Evolutionary conservation across 2,888 invertebrate species (phyloP), one percentile per base, ranked within the genome.

Genomic region (Marronus borbonicus): DNA sequence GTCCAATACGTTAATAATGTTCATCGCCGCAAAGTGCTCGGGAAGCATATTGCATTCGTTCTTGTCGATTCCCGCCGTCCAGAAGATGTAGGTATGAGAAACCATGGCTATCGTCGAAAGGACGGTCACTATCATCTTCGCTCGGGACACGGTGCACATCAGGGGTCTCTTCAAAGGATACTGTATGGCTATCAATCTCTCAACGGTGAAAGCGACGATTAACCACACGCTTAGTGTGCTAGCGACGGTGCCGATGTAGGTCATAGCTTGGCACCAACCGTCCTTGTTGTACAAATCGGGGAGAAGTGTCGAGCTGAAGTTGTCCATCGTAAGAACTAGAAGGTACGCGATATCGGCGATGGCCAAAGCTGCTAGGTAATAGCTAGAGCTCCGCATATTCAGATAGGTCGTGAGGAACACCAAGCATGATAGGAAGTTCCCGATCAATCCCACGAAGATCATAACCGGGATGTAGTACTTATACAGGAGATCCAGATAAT

Each of bases 191-290:
- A 93, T 92, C 86, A 92, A 93, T 76, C 93, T 88, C 84, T 94
- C 93, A 1, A 93, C 91, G 0, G 93, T 93, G 85, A 93, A 93
- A 0, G 93, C 93, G 5, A 94, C 93, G 55, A 93, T 92, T 49
- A 93, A 87, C 93, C 93, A 94, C 1, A 93, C 93, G 83, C 93
- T 93, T 12, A 93, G 85, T 72, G 92, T 93, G 80, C 92, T 91
- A 88, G 91, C 92, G 4, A 87, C 87, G 60, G 87, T 85, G 66
- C 87, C 86, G 0, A 87, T 68, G 80, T 88, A 88, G 5, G 86
- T 84, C 58, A 86, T 85, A 31, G 85, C 77, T 78, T 88, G 86
- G 85, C 93, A 93, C 88, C 91, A 91, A 14, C 92, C 92, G 24
- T 90, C 88, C 60, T 87, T 87, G 84, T 91, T 90, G 85, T 89